These are phyloP conservation scores for Capitella teleta DNA, from an alignment of 1,140 invertebrate species.

Conservation along the genomic window DNA sequence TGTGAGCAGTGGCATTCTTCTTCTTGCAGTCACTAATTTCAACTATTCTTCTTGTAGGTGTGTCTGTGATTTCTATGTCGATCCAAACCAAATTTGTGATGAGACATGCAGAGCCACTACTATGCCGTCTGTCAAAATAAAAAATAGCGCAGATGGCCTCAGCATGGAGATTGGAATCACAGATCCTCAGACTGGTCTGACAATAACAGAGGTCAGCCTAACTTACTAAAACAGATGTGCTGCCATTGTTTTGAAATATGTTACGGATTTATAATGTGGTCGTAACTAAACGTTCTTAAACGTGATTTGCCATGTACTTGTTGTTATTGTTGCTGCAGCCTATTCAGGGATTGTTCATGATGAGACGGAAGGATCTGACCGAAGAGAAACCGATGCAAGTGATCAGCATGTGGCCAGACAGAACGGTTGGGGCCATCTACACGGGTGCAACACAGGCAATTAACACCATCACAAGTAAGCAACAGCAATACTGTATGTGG, in stretches of 20 bases:
- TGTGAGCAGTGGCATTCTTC: neutral
- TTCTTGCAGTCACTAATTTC: neutral
- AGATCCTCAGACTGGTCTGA: slow-evolving; percentile 18
- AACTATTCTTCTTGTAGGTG: slow-evolving; percentile 17
- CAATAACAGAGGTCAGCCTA: slow-evolving; percentile 14
- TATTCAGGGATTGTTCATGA: too few species aligned
- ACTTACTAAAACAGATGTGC: neutral
- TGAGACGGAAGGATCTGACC: slow-evolving; percentile 11
- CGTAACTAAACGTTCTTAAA: too few species aligned
- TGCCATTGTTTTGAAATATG: neutral
- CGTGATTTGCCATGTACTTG: too few species aligned
- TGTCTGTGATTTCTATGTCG: slow-evolving; percentile 20
- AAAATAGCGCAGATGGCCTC: slow-evolving; percentile 17
- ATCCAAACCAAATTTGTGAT: slow-evolving; percentile 26
- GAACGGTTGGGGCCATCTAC: slow-evolving; percentile 21
- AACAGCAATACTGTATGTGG: too few species aligned
- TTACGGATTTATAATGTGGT: too few species aligned
- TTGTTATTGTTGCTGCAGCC: too few species aligned
- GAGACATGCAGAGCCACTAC: slow-evolving; percentile 17
- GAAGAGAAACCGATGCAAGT: slow-evolving; percentile 15
- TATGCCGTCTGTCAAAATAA: slow-evolving; percentile 15
- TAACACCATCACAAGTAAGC: neutral
- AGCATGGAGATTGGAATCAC: slow-evolving; percentile 16
- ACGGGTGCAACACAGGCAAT: slow-evolving; percentile 15
- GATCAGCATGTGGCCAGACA: slow-evolving; percentile 19